Evolutionary conservation across 1,140 invertebrate genomes (phyloP).

Genomic region (Globodera ellingtonae): DNA sequence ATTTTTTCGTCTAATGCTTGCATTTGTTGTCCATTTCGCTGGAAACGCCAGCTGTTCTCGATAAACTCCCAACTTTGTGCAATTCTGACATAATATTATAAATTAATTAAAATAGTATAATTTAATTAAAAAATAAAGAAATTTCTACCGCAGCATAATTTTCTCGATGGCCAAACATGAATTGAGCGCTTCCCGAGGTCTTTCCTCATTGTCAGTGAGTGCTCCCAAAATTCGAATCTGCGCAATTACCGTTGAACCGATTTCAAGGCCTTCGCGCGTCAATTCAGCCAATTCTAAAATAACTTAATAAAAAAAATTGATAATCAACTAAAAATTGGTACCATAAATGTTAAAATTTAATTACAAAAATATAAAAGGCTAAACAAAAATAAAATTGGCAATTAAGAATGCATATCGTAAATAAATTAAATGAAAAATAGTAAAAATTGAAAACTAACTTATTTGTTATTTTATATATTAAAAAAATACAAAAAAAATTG

Average conservation of each 20-base stretch:
- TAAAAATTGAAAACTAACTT: too few relatives aligned
- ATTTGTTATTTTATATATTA: too few relatives aligned
- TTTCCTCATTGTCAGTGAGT: constrained; percentile 56
- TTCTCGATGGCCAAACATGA: constrained; percentile 58
- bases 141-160: constrained; percentile 55
- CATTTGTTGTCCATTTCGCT: constrained; percentile 14
- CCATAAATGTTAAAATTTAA: too few relatives aligned
- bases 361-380: too few relatives aligned
- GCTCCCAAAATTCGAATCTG: constrained; percentile 57
- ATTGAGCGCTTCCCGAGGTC: constrained; percentile 50
- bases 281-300: constrained; percentile 50
- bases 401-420: too few relatives aligned
- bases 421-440: too few relatives aligned
- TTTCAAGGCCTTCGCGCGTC: constrained; percentile 53
- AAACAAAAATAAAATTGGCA: too few relatives aligned
- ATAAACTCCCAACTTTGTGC: constrained; percentile 73
- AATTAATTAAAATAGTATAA: too few relatives aligned
- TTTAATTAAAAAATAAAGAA: neutral
- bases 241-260: constrained; percentile 55
- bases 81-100: constrained; percentile 67
- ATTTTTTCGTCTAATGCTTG: neutral
- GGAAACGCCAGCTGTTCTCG: constrained; percentile 68
- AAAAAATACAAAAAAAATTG: too few relatives aligned
- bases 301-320: neutral
- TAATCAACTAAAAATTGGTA: too few relatives aligned